phyloP scores from a whole-genome alignment of 2,113 vertebrate genomes.

The Collichthys lucidus region DNA sequence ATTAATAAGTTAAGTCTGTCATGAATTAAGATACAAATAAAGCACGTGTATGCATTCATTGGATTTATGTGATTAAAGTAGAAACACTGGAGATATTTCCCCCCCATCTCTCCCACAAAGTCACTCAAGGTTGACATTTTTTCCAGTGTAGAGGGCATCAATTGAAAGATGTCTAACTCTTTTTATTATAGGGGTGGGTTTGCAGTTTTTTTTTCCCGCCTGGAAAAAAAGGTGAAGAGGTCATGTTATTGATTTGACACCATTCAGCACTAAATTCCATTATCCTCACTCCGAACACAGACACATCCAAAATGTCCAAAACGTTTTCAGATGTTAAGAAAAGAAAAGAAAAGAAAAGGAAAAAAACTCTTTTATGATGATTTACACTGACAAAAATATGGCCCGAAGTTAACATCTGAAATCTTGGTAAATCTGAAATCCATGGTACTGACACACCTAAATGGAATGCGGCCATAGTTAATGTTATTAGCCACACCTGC shows the following conservation, averaged over 20 bases:
- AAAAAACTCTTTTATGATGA: background rate
- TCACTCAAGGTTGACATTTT: slow-evolving; percentile 7
- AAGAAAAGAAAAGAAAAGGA: too few relatives aligned
- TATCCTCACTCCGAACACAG: slow-evolving; percentile 8
- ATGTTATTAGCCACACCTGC: background rate
- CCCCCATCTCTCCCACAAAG: background rate
- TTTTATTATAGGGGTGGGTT: background rate
- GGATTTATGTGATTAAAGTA: background rate
- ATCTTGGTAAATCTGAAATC: background rate
- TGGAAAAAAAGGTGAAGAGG: slow-evolving; percentile 52
- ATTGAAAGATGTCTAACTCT: slow-evolving; percentile 23
- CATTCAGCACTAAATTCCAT: background rate
- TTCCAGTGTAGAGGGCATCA: slow-evolving; percentile 9
- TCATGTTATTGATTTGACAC: slow-evolving; percentile 48
- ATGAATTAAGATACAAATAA: too few relatives aligned
- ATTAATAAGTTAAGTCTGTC: too few relatives aligned
- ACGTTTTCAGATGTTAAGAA: background rate
- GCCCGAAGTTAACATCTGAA: background rate
- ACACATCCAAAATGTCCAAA: background rate
- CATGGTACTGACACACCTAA: too few relatives aligned
- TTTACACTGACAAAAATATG: background rate
- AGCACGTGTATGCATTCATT: too few relatives aligned
- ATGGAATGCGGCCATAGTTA: background rate
- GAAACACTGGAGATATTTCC: background rate
- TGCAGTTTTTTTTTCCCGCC: slow-evolving; percentile 27